A percentile compares a stretch with the other conserved stretches of the same genome.
Conservation (phyloP, 1,140 invertebrate genomes). For the Laupala kohalensis region DNA sequence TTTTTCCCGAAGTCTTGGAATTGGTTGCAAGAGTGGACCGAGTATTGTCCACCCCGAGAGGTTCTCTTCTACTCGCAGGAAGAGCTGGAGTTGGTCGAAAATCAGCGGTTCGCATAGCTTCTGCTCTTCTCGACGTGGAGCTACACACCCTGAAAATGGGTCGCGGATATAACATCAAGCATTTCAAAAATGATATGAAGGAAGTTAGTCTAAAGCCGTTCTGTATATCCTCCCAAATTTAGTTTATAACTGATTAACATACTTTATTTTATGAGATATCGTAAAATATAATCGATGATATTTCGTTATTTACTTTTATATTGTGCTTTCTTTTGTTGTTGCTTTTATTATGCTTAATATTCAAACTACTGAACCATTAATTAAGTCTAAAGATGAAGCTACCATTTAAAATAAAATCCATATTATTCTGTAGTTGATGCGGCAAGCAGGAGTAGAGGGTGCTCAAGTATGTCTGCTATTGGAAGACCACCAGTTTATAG, state of each 20-base stretch:
- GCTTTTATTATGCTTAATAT: no score
- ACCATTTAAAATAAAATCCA: no score
- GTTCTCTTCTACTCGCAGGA: conserved; percentile 60
- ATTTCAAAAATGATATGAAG: conserved; percentile 45
- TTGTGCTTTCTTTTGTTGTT: no score
- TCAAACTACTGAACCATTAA: no score
- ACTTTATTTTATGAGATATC: no score
- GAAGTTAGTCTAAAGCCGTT: conserved; percentile 14
- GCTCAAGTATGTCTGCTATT: conserved; percentile 63
- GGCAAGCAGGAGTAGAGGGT: conserved; percentile 65
- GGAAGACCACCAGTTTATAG: conserved; percentile 75
- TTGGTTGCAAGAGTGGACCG: conserved; percentile 48
- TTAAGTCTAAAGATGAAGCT: no score
- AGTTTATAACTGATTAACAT: no score
- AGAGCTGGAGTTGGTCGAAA: conserved; percentile 63
- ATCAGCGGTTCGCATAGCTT: conserved; percentile 56
- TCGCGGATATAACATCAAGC: conserved; percentile 39
- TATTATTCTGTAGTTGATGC: conserved; percentile 44
- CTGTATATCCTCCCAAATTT: no score
- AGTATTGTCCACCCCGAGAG: conserved; percentile 41
- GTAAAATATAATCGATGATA: no score
- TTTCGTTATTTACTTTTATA: no score
- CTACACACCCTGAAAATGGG: conserved; percentile 47
- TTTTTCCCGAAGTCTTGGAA: conserved; percentile 51
- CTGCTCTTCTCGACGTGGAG: conserved; percentile 53